Conservation (phyloP, 1,140 invertebrate genomes). For the Brachionus rotundiformis region DNA sequence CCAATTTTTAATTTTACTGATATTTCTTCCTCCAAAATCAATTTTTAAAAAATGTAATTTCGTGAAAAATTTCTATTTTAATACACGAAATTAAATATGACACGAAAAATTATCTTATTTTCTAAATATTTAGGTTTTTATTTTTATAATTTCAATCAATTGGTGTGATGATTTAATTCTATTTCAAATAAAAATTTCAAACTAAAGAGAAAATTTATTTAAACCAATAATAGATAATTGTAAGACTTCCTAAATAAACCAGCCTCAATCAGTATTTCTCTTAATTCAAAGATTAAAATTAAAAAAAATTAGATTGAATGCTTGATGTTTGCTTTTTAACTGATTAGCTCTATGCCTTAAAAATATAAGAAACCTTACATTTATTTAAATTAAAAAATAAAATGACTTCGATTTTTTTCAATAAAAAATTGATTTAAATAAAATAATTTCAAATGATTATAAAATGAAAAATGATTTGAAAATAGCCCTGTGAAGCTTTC, state of each 20-base stretch:
- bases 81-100: neutral
- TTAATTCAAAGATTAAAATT: slow-evolving; percentile 2
- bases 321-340: neutral
- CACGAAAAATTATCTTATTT: neutral
- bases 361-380: neutral
- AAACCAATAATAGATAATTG: neutral
- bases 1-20: slow-evolving; percentile 26
- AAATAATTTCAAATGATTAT: no score
- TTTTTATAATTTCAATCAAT: no score
- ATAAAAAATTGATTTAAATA: neutral
- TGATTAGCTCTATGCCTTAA: neutral
- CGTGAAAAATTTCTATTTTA: neutral
- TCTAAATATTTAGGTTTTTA: no score
- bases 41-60: neutral
- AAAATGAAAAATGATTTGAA: neutral
- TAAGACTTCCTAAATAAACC: neutral
- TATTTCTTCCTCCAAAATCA: neutral
- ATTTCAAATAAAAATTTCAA: no score
- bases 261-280: neutral
- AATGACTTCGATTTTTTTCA: neutral
- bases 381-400: neutral
- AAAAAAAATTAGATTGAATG: neutral
- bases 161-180: neutral
- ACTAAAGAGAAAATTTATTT: no score
- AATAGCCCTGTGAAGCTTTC: neutral